A percentile compares a stretch with the other conserved stretches of the same genome.
phyloP scores from a whole-genome alignment of 2,797 vertebrate species.

The Acanthis flammea region DNA sequence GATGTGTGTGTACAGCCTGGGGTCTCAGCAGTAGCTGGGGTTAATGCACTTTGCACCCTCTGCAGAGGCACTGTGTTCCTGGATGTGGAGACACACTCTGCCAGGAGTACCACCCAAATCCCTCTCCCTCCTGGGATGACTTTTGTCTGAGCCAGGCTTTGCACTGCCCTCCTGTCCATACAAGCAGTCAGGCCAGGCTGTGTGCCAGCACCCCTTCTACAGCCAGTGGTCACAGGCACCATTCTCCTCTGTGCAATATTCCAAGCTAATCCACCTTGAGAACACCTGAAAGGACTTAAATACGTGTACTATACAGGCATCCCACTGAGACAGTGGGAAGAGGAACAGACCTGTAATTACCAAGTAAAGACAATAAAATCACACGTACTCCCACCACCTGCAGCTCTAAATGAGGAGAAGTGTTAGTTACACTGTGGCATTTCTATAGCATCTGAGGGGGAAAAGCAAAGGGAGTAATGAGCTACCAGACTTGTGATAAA shows the following conservation, averaged over 20 bases:
- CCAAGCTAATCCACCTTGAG: slow-evolving; percentile 15
- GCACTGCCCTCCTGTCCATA: accelerated
- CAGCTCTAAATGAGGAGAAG: slow-evolving; percentile 65
- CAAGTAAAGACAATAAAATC: slow-evolving; percentile 72
- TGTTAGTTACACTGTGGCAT: slow-evolving; percentile 70
- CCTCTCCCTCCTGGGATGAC: neutral
- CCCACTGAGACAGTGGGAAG: slow-evolving; percentile 57
- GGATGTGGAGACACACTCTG: neutral
- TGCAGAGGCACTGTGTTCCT: neutral
- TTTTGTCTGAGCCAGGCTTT: neutral
- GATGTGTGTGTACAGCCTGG: neutral
- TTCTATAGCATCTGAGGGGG: slow-evolving; percentile 65
- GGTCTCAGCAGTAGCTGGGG: accelerated
- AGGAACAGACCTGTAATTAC: slow-evolving; percentile 71
- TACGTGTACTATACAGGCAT: neutral
- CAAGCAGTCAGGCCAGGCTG: neutral
- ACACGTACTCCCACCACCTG: slow-evolving; percentile 57
- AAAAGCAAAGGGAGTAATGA: slow-evolving; percentile 59
- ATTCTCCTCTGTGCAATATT: neutral
- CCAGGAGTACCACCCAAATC: neutral
- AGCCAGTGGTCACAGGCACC: neutral
- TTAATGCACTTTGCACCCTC: neutral
- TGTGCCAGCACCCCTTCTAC: neutral
- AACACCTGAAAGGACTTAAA: slow-evolving; percentile 63
- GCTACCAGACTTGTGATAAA: slow-evolving; percentile 52